Evolutionary conservation across 2,888 invertebrate genomes (phyloP).

Genomic region (Ptilodon capucinus): DNA sequence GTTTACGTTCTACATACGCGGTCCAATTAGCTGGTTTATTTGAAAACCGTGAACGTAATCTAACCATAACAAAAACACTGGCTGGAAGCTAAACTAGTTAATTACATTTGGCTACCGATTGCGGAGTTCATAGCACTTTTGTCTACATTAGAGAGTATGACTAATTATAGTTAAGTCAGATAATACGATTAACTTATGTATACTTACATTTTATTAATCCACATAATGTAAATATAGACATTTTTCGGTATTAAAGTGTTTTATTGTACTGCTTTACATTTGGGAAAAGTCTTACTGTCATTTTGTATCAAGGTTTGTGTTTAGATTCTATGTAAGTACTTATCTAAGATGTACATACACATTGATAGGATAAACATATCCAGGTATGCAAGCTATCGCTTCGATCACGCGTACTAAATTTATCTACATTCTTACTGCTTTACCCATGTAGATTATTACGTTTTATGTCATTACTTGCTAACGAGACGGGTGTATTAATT

Average conservation of each 20-base stretch:
- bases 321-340: too few species aligned
- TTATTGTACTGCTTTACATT: too few species aligned
- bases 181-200: background rate
- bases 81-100: background rate
- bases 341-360: too few species aligned
- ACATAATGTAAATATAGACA: too few species aligned
- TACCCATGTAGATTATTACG: background rate
- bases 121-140: background rate
- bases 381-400: too few species aligned
- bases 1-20: constrained; percentile 1
- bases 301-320: too few species aligned
- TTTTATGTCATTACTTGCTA: background rate
- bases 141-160: background rate
- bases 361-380: too few species aligned
- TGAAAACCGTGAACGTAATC: constrained; percentile 31
- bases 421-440: background rate
- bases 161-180: background rate
- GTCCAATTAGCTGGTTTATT: constrained; percentile 24
- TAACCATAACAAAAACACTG: constrained; percentile 23
- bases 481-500: background rate
- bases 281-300: too few species aligned
- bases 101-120: background rate
- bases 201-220: background rate
- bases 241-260: too few species aligned
- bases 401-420: too few species aligned